These are phyloP conservation scores for Rhopalosiphum maidis DNA, from an alignment of 1,140 invertebrate genomes.

Conservation along the genomic window DNA sequence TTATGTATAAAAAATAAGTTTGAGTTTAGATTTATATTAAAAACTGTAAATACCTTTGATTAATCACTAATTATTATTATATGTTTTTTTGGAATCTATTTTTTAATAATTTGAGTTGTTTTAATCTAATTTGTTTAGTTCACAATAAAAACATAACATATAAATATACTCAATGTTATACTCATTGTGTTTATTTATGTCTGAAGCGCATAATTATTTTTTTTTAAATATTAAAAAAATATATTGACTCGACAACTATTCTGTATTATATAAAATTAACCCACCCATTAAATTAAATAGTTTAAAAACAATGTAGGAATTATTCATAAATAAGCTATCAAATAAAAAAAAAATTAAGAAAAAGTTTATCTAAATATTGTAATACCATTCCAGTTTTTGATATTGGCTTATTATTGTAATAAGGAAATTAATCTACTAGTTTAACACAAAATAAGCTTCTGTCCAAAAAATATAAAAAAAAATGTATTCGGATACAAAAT, in stretches of 20 bases:
- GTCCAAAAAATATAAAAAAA: constrained; percentile 5
- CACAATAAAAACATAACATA: background rate
- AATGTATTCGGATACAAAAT: background rate
- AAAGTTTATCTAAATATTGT: background rate
- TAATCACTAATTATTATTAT: background rate
- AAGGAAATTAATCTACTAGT: background rate
- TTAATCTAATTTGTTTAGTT: background rate
- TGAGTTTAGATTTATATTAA: background rate
- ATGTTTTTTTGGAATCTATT: background rate
- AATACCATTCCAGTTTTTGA: background rate
- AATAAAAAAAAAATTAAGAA: constrained; percentile 9
- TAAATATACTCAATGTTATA: background rate
- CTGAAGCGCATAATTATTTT: background rate
- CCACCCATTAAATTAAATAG: constrained; percentile 16
- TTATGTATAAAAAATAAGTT: constrained; percentile 3
- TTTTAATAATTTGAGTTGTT: background rate
- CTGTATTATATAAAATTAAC: constrained; percentile 26
- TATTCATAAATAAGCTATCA: constrained; percentile 37
- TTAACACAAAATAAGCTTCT: background rate
- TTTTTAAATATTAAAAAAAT: background rate
- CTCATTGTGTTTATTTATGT: background rate
- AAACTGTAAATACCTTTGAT: background rate
- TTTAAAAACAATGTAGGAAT: background rate
- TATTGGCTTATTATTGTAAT: background rate
- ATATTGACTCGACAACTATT: background rate